Conservation (phyloP, 2,113 vertebrate genomes). For the Eublepharis macularius region DNA sequence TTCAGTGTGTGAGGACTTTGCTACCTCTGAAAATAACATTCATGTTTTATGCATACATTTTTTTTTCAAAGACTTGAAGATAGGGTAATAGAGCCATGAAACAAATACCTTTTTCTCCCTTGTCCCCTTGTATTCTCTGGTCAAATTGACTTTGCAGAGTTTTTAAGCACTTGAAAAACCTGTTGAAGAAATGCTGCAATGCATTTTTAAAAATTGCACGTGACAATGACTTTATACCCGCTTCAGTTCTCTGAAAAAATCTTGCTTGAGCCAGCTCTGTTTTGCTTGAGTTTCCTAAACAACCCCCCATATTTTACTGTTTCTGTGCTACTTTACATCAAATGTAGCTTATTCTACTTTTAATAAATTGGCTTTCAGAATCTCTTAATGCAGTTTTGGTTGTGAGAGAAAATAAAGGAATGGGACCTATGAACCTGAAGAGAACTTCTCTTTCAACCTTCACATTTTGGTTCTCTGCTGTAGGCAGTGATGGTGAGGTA, state of each 20-base stretch:
- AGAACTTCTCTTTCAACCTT: neutral
- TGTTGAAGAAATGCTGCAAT: neutral
- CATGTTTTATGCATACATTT: neutral
- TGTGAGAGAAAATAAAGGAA: conserved; percentile 38
- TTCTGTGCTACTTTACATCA: conserved; percentile 29
- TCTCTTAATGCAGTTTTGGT: neutral
- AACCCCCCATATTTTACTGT: neutral
- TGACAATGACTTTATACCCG: neutral
- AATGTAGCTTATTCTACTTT: conserved; percentile 37
- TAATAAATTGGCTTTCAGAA: conserved; percentile 33
- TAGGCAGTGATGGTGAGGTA: neutral
- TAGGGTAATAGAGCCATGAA: neutral
- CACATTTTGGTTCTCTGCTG: neutral
- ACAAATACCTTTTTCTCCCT: neutral
- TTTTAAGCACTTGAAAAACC: neutral
- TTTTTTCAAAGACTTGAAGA: neutral
- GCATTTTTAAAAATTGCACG: neutral
- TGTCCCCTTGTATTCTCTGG: neutral
- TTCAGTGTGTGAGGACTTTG: neutral
- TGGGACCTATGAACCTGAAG: conserved; percentile 28
- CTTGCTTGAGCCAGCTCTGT: neutral
- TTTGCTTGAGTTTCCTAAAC: neutral
- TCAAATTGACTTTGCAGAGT: neutral
- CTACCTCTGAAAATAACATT: neutral
- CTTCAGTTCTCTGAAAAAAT: neutral